phyloP scores from a whole-genome alignment of 2,888 invertebrate genomes.

The Ernsta delagoae region DNA sequence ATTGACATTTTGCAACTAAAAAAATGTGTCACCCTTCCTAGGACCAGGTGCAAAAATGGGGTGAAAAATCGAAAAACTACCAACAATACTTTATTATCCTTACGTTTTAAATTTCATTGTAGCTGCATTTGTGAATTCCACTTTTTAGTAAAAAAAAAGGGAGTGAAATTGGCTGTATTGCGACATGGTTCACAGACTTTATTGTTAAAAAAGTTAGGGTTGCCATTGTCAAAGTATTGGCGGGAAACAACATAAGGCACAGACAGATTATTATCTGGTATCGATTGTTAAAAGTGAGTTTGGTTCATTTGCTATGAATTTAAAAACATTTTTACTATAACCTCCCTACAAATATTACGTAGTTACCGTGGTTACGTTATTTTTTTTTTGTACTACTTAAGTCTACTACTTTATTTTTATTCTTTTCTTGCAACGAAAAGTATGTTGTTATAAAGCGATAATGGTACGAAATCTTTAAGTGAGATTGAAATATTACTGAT shows the following conservation, averaged over 20 bases:
- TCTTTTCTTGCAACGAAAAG: too few species aligned
- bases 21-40: conserved; percentile 23
- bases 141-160: conserved; percentile 30
- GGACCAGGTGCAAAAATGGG: conserved; percentile 35
- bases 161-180: neutral
- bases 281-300: neutral
- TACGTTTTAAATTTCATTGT: conserved; percentile 31
- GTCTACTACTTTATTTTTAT: too few species aligned
- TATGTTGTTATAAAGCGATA: too few species aligned
- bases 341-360: too few species aligned
- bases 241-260: conserved; percentile 13
- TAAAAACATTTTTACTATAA: too few species aligned
- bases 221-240: conserved; percentile 15
- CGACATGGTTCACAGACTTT: neutral
- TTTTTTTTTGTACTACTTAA: too few species aligned
- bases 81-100: conserved; percentile 32
- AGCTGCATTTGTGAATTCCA: conserved; percentile 20
- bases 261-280: conserved; percentile 8
- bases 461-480: too few species aligned
- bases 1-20: too few species aligned
- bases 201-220: conserved; percentile 19
- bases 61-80: conserved; percentile 27
- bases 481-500: too few species aligned
- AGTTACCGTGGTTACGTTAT: too few species aligned
- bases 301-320: neutral